Conservation (phyloP, 2,797 vertebrate species). For the Anisognathus igniventris region DNA sequence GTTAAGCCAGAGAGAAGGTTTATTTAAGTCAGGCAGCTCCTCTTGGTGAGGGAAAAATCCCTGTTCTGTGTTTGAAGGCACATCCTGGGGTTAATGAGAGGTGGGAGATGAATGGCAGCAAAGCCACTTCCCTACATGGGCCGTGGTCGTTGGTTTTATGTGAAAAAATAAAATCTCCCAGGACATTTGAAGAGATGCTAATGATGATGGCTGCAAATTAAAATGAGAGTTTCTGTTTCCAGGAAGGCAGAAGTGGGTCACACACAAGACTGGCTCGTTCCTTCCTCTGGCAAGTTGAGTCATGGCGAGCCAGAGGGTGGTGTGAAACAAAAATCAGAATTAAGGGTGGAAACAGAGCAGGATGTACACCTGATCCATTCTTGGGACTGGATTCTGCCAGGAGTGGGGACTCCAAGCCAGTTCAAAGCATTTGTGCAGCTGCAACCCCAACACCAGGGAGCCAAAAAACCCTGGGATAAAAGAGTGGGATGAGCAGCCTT, state of each 20-base stretch:
- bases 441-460: background rate
- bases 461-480: rapidly evolving
- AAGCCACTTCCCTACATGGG: rapidly evolving
- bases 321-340: background rate
- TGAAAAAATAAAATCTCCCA: background rate
- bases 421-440: rapidly evolving
- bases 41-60: background rate
- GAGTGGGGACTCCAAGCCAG: background rate
- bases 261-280: background rate
- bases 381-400: background rate
- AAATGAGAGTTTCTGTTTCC: background rate
- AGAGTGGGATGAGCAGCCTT: background rate
- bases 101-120: rapidly evolving
- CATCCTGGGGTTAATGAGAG: background rate
- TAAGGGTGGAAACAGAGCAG: rapidly evolving
- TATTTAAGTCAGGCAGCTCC: background rate
- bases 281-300: background rate
- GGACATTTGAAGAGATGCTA: background rate
- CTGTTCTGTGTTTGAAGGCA: background rate
- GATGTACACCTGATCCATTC: background rate
- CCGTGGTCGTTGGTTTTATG: background rate
- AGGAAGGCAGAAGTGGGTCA: background rate
- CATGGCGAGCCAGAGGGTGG: rapidly evolving
- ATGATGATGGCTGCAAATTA: background rate
- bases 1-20: background rate